These are phyloP conservation scores for Catostylus mosaicus DNA, from an alignment of 30 jellyfish, hydroid and myxozoan species.

Conservation along the genomic window DNA sequence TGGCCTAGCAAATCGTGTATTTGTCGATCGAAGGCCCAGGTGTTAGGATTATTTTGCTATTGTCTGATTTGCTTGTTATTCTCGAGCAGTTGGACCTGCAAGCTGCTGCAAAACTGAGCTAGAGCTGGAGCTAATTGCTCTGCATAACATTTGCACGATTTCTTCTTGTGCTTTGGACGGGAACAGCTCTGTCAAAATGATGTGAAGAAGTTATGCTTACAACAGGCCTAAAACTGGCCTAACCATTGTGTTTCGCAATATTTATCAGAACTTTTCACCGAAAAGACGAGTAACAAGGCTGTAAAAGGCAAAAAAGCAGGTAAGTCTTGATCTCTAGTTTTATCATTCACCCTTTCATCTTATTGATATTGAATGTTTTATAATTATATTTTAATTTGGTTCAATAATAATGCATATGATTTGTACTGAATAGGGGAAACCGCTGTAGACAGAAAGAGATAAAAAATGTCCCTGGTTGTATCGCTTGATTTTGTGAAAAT, in stretches of 20 bases:
- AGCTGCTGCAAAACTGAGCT: constrained; percentile 66
- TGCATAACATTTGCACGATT: constrained; percentile 27
- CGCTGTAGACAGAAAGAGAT: too few relatives aligned
- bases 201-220: not conserved
- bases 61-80: constrained; percentile 55
- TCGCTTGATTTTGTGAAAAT: too few relatives aligned
- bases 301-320: constrained; percentile 7
- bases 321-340: too few relatives aligned
- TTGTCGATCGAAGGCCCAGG: constrained; percentile 45
- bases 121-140: constrained; percentile 48
- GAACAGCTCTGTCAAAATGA: not conserved
- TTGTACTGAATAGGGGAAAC: too few relatives aligned
- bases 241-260: not conserved
- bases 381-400: too few relatives aligned
- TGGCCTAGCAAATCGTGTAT: constrained; percentile 13
- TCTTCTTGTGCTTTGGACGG: not conserved
- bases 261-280: not conserved
- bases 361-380: too few relatives aligned
- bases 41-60: constrained; percentile 44
- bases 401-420: too few relatives aligned
- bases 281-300: constrained; percentile 1
- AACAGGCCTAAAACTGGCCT: constrained; percentile 26
- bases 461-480: too few relatives aligned
- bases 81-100: constrained; percentile 60
- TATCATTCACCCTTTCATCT: too few relatives aligned